Conservation (phyloP, 2,888 invertebrate genomes). For the Fabriciana adippe region DNA sequence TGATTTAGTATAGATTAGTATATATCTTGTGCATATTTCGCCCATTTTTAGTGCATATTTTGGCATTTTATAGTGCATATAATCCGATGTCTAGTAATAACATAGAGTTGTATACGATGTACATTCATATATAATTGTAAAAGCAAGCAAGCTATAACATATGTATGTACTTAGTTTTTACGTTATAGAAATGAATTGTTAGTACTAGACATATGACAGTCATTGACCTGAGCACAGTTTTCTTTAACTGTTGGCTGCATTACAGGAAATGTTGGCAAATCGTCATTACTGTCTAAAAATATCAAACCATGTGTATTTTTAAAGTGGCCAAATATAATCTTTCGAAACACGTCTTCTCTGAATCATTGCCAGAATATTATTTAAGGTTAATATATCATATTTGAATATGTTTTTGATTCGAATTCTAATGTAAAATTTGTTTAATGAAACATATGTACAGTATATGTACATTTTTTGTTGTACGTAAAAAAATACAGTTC, state of each 20-base stretch:
- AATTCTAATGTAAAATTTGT: too few species aligned
- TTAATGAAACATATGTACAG: too few species aligned
- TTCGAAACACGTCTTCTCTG: slow-evolving; percentile 45
- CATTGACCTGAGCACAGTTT: slow-evolving; percentile 43
- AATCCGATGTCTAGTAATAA: too few species aligned
- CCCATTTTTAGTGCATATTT: too few species aligned
- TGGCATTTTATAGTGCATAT: too few species aligned
- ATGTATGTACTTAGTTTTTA: background rate
- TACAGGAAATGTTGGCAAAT: slow-evolving; percentile 44
- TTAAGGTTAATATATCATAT: slow-evolving; percentile 20
- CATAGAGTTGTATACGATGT: too few species aligned
- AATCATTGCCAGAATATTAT: slow-evolving; percentile 58
- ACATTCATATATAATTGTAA: too few species aligned
- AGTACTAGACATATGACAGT: slow-evolving; percentile 26
- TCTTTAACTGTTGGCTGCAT: slow-evolving; percentile 42
- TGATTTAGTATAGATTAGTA: too few species aligned
- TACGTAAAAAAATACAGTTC: too few species aligned
- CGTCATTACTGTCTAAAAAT: slow-evolving; percentile 41
- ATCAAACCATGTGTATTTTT: slow-evolving; percentile 38
- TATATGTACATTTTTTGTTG: too few species aligned
- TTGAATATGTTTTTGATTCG: background rate
- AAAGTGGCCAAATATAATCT: slow-evolving; percentile 44
- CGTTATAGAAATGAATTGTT: background rate
- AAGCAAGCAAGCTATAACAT: background rate
- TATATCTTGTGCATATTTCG: too few species aligned